A percentile compares a stretch with the other conserved stretches of the same genome.
Evolutionary conservation across 2,888 invertebrate genomes (phyloP).

Genomic region (Macaria notata): DNA sequence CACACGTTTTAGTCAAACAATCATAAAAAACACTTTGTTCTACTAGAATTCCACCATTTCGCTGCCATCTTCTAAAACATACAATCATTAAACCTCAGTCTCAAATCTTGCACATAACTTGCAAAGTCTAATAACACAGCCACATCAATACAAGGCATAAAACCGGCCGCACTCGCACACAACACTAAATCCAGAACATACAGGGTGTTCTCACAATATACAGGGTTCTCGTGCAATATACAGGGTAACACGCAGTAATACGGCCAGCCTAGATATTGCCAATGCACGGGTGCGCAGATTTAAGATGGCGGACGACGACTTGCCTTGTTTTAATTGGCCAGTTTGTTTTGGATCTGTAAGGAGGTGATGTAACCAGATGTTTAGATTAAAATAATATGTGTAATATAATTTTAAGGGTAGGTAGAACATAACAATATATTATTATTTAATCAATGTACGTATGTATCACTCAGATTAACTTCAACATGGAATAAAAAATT

Average conservation of each 20-base stretch:
- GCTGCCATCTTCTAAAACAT: too few relatives aligned
- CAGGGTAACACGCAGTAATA: slow-evolving; percentile 51
- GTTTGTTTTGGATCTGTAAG: slow-evolving; percentile 42
- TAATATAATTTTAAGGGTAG: too few relatives aligned
- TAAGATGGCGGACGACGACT: slow-evolving; percentile 78
- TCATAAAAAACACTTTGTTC: too few relatives aligned
- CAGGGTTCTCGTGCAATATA: slow-evolving; percentile 34
- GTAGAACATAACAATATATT: too few relatives aligned
- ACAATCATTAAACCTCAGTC: too few relatives aligned
- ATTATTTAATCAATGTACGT: too few relatives aligned
- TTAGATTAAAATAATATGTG: too few relatives aligned
- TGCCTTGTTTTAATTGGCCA: slow-evolving; percentile 79
- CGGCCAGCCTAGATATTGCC: slow-evolving; percentile 74
- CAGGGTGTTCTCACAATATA: slow-evolving; percentile 39
- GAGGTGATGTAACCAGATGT: slow-evolving; percentile 44
- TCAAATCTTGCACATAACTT: not conserved
- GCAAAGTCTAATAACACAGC: not conserved
- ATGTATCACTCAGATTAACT: too few relatives aligned
- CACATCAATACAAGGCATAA: slow-evolving; percentile 18
- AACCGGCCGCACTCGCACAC: slow-evolving; percentile 11
- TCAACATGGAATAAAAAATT: too few relatives aligned
- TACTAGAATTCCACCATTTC: too few relatives aligned
- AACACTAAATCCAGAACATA: slow-evolving; percentile 19
- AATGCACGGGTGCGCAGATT: slow-evolving; percentile 75
- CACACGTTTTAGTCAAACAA: too few relatives aligned